Evolutionary conservation across 1,140 invertebrate genomes (phyloP).

Genomic region (Drosophila lacteicornis): DNA sequence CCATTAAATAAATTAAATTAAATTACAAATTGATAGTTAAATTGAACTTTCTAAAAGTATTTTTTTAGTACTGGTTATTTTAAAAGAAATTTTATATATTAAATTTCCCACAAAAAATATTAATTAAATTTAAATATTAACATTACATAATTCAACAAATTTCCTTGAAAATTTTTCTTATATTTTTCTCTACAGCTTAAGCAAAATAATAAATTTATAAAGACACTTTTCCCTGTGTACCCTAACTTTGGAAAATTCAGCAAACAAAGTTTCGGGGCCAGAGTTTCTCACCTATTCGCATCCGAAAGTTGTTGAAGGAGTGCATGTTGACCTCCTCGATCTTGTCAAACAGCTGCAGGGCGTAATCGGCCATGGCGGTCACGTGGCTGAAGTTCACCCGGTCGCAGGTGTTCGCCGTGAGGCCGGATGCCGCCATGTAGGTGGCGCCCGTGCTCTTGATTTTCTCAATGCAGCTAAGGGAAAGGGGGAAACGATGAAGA

Average conservation of each 20-base stretch:
- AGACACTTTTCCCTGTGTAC: not conserved
- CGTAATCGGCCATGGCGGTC: constrained; percentile 96
- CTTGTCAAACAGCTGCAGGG: constrained; percentile 93
- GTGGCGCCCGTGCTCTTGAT: constrained; percentile 98
- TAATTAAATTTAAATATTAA: too few species aligned
- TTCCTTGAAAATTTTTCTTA: too few species aligned
- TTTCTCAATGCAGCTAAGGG: constrained; percentile 93
- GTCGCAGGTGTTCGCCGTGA: constrained; percentile 92
- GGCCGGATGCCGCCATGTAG: constrained; percentile 98
- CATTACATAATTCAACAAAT: too few species aligned
- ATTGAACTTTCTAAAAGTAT: too few species aligned
- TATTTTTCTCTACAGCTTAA: not conserved
- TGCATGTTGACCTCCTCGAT: constrained; percentile 97
- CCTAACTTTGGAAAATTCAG: not conserved
- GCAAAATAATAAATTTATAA: not conserved
- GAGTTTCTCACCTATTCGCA: constrained; percentile 91
- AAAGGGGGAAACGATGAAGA: not conserved
- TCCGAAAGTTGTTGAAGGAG: constrained; percentile 98
- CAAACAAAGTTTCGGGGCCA: not conserved
- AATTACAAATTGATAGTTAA: too few species aligned
- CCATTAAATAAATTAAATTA: too few species aligned
- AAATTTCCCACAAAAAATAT: too few species aligned
- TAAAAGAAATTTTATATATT: too few species aligned
- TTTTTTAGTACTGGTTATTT: too few species aligned
- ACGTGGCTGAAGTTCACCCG: constrained; percentile 91